phyloP scores from a whole-genome alignment of 2,113 vertebrate genomes.

The Cinclus mexicanus region DNA sequence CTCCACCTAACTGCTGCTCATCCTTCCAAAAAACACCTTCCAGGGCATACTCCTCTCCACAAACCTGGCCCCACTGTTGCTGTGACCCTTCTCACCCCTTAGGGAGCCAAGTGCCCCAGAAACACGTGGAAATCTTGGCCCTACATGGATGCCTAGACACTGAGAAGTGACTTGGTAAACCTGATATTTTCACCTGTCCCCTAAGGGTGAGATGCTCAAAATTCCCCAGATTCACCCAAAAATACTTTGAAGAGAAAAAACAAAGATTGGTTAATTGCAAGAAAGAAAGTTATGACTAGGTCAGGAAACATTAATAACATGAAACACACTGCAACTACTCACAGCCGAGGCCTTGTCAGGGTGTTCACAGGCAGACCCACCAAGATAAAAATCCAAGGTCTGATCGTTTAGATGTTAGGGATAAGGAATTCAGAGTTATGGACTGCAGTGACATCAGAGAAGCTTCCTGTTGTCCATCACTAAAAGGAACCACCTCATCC shows the following conservation, averaged over 20 bases:
- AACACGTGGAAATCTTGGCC: background rate
- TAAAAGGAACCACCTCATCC: background rate
- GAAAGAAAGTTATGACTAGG: background rate
- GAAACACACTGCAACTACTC: background rate
- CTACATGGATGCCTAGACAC: background rate
- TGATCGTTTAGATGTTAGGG: background rate
- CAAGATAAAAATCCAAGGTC: background rate
- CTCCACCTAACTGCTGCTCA: background rate
- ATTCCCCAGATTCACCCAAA: background rate
- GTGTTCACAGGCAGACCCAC: background rate
- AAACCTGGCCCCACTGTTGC: background rate
- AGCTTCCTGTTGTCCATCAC: background rate
- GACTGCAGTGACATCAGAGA: rapidly evolving
- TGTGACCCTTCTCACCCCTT: background rate
- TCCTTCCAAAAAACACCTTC: background rate
- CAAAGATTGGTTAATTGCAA: background rate
- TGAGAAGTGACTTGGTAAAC: background rate
- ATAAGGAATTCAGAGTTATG: background rate
- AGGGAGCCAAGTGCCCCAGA: background rate
- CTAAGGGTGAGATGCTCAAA: background rate
- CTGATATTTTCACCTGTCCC: background rate
- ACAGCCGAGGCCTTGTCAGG: background rate
- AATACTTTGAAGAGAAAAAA: background rate
- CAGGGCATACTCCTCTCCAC: background rate
- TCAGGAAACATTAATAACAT: background rate